Base-by-base conservation (phyloP, 2,797 vertebrate genomes). In the Pseudochirops cupreus region DNA sequence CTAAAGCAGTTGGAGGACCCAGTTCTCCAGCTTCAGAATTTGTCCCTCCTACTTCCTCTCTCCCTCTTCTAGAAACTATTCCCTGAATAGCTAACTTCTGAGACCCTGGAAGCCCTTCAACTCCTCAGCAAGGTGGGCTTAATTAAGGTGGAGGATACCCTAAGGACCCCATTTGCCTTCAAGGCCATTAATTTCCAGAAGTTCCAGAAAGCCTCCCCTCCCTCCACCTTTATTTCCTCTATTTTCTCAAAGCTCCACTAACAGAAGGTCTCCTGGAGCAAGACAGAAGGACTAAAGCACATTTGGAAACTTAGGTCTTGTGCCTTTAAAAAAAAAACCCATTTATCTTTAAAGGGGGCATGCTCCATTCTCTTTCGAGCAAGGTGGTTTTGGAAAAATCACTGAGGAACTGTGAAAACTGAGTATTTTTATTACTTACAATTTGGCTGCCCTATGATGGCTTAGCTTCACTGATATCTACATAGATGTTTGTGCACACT, bases 1-100 rank as follows among this genome's bases (percentile, higher is more conserved):
- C 96, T 97, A 96, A 97, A 97, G 97, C 96, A 87, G 97, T 97
- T 96, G 96, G 97, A 98, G 96, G 97, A 97, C 97, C 53, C 96
- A 96, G 96, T 92, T 82, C 50, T 91, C 58, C 57, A 94, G 93
- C 29, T 74, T 95, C 82, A 93, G 59, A 56, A 54, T 58, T 87
- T 92, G 92, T 82, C 24, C 55, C 91, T 57, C 56, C 91, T 54
- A 92, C 74, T 56, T 46, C 21, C 53, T 62, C 96, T 95, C 92
- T 96, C 95, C 95, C 92, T 50, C 94, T 97, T 94, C 91, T 54
- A 93, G 92, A 55, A 94, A 59, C 94, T 97, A 82, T 53, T 93
- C 92, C 74, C 92, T 93, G 90, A 18, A 93, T 16, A 94, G 93
- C 56, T 91, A 97, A 96, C 96, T 97, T 96, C 91, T 96, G 90